Evolutionary conservation across 2,797 vertebrate species (phyloP).

Genomic region (Sylvia borin): DNA sequence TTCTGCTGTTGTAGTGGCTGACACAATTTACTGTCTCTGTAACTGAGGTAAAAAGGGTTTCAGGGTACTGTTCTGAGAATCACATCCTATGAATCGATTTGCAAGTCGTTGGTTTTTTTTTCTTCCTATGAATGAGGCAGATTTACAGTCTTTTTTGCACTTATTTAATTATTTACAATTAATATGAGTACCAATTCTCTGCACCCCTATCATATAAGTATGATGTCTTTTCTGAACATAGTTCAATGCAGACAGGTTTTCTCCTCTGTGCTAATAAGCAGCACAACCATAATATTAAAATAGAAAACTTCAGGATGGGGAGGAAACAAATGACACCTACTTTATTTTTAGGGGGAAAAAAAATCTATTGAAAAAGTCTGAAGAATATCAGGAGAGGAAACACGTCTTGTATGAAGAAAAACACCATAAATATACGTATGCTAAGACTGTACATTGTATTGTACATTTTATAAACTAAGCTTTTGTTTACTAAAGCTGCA

Average conservation of each 20-base stretch:
- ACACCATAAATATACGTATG: neutral
- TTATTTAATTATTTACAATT: neutral
- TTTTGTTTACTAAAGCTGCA: neutral
- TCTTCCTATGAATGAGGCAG: neutral
- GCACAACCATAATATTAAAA: neutral
- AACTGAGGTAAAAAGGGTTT: conserved; percentile 19
- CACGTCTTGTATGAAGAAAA: neutral
- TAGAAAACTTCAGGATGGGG: neutral
- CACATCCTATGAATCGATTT: neutral
- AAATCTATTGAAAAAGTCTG: neutral
- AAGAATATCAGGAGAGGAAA: neutral
- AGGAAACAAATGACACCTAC: neutral
- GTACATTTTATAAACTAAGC: neutral
- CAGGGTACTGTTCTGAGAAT: neutral
- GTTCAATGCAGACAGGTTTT: neutral
- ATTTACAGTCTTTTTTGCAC: neutral
- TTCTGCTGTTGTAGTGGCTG: neutral
- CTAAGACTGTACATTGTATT: neutral
- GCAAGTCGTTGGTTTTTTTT: neutral
- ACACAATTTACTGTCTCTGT: neutral
- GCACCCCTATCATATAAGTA: neutral
- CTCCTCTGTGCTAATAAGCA: neutral
- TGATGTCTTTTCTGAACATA: neutral
- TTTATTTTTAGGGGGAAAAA: neutral
- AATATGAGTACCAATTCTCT: neutral